Base-by-base conservation (phyloP, 2,797 vertebrate species). In the Sus cebifrons region DNA sequence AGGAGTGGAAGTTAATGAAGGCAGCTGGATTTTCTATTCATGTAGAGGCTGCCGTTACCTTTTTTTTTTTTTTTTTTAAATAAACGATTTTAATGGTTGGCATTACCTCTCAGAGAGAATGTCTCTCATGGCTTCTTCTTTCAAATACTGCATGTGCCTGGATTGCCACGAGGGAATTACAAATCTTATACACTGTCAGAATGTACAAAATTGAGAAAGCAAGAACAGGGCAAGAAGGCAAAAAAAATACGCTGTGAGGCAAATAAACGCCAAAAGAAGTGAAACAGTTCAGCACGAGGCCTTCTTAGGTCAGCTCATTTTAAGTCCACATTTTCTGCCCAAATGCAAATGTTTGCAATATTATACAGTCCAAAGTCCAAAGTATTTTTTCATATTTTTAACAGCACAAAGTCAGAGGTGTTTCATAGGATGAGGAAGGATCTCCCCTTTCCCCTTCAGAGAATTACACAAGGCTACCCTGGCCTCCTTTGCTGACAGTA, bases 131-230 rank as follows among this genome's bases (percentile, higher is more conserved):
- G 85, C 27, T 65, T 23, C 54, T 88, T 52, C 88, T 68, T 91
- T 89, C 25, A 75, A 86, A 27, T 11, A 32, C 89, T 86, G 97
- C 29, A 25, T 78, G n/a, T 75, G 89, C 86, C 77, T 54, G 21
- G 14, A 27, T 1, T 2, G 94, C 91, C 89, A 52, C 90, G n/a
- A 25, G 86, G 71, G 16, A 88, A 85, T 89, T 73, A 94, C 67
- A 96, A 75, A 97, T 97, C 95, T 96, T 32, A 84, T 20, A 67
- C 12, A 29, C 1, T 97, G 97, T 96, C 96, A 94, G 96, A 70
- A 97, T 49, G 95, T 97, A 97, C 54, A 94, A 90, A 97, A 88
- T 49, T 96, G 82, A 94, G 40, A 86, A 92, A 84, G 56, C 40
- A 29, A 95, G 87, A 82, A 54, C n/a, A 96, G 68, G 86, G 54